Percentiles rank a stretch among this genome's conserved stretches.
Evolutionary conservation across 2,888 invertebrate genomes (phyloP).

Genomic region (Spatulosminthurus flaviceps): DNA sequence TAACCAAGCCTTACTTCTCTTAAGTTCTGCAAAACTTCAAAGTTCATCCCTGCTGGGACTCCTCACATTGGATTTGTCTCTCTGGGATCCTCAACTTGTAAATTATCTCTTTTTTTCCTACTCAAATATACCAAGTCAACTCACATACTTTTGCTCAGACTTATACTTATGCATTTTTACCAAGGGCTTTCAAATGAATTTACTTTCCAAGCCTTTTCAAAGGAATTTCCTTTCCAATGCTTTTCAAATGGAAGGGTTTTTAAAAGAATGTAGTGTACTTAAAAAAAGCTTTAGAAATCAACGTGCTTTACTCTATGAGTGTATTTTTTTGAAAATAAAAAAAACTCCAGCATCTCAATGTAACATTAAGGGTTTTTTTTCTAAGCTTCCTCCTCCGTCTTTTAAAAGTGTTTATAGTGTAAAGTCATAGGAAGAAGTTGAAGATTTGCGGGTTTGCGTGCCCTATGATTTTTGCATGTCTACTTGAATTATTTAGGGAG

Average conservation of each 20-base stretch:
- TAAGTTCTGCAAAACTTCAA: neutral
- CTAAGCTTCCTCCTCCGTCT: neutral
- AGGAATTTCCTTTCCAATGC: too few relatives aligned
- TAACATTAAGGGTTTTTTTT: neutral
- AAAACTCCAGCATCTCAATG: neutral
- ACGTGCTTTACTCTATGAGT: too few relatives aligned
- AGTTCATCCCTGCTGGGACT: constrained; percentile 7
- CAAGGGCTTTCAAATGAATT: neutral
- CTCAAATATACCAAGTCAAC: too few relatives aligned
- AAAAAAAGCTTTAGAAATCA: too few relatives aligned
- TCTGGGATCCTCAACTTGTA: neutral
- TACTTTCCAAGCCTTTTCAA: too few relatives aligned
- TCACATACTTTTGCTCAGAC: too few relatives aligned
- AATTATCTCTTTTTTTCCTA: neutral
- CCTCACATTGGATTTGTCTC: neutral
- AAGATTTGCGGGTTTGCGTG: neutral
- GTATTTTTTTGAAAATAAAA: too few relatives aligned
- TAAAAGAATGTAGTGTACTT: too few relatives aligned
- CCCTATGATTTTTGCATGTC: constrained; percentile 6
- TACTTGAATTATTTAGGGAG: neutral
- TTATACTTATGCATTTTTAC: too few relatives aligned
- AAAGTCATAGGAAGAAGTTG: neutral
- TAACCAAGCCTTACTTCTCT: neutral
- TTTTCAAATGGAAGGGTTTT: too few relatives aligned
- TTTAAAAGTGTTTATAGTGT: neutral